Base-by-base conservation (phyloP, 2,888 invertebrate species). In the Eristalinus aeneus region DNA sequence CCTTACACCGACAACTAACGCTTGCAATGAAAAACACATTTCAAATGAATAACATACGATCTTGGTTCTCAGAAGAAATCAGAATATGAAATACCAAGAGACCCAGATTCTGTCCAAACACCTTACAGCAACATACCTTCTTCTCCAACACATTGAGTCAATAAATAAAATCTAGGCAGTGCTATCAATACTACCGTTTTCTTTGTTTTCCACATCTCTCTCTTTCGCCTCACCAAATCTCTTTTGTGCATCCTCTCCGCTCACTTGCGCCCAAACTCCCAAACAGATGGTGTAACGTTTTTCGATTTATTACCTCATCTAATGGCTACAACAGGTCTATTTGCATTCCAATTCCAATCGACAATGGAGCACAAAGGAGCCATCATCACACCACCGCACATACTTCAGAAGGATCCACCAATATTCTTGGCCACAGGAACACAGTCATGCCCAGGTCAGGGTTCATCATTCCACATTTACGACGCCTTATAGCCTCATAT, bases 291-390 rank as follows among this genome's bases (percentile, higher is more conserved):
- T 61, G 46, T 75, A 75, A 76, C 75, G 56, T 63, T 76, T 85
- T 67, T 69, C 72, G 72, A 85, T 85, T 80, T 85, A 85, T 80
- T 76, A 72, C 84, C 80, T 72, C 84, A 73, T 85, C 80, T 80
- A 68, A 80, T 68, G 64, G 72, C 56, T 72, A 74, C 69, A 80
- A 76, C 75, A 85, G 79, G 76, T 85, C 80, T 80, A 85, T 85
- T 85, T 85, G 84, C 79, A 85, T 85, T 85, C 20, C 68, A 72
- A 85, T 76, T 85, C 58, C 34, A 79, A 85, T 85, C 79, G 79
- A 85, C 75, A 72, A 58, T 56, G 65, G 65, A 68, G 31, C 68
- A 9, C 58, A 56, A 53, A 72, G 16, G 32, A 63, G 32, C 64
- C 23, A 56, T 27, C 56, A 23, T 27, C 23, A 11, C 23, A 56